Conservation (phyloP, 2,888 invertebrate genomes). For the Ophioninae sp. region DNA sequence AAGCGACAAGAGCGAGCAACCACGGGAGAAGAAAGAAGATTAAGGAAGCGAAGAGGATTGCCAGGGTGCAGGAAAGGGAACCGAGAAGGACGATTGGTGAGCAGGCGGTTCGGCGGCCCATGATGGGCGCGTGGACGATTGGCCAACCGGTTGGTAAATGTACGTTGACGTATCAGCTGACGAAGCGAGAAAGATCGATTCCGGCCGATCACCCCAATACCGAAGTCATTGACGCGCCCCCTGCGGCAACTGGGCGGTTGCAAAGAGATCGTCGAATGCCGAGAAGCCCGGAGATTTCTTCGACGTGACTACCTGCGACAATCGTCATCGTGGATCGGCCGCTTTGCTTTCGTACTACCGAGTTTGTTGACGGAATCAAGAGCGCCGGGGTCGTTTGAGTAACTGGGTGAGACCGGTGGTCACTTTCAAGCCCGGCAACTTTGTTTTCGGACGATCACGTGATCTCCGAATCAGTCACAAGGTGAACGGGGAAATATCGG, state of each 20-base stretch:
- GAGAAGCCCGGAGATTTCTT: background rate
- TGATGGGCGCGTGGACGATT: slow-evolving; percentile 44
- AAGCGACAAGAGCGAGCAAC: slow-evolving; percentile 32
- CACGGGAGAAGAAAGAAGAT: slow-evolving; percentile 35
- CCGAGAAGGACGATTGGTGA: slow-evolving; percentile 19
- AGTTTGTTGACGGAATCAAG: background rate
- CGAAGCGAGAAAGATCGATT: slow-evolving; percentile 12
- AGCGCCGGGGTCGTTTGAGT: background rate
- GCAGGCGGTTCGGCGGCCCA: slow-evolving; percentile 40
- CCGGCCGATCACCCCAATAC: background rate
- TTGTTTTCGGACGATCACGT: background rate
- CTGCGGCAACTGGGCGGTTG: background rate
- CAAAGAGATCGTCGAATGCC: background rate
- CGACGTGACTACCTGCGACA: slow-evolving; percentile 1
- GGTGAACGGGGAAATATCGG: background rate
- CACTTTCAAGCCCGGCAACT: background rate
- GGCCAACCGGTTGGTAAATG: slow-evolving; percentile 33
- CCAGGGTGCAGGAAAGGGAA: slow-evolving; percentile 40
- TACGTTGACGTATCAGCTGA: slow-evolving; percentile 47
- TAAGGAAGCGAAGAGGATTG: slow-evolving; percentile 37
- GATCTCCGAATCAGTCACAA: background rate
- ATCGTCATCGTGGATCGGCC: background rate
- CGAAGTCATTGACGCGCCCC: slow-evolving; percentile 1
- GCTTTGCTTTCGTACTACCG: background rate
- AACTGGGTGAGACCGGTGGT: background rate